A percentile compares a stretch with the other conserved stretches of the same genome.
These are phyloP conservation scores for Rostratula benghalensis DNA, from an alignment of 2,113 vertebrate species.

Conservation along the genomic window DNA sequence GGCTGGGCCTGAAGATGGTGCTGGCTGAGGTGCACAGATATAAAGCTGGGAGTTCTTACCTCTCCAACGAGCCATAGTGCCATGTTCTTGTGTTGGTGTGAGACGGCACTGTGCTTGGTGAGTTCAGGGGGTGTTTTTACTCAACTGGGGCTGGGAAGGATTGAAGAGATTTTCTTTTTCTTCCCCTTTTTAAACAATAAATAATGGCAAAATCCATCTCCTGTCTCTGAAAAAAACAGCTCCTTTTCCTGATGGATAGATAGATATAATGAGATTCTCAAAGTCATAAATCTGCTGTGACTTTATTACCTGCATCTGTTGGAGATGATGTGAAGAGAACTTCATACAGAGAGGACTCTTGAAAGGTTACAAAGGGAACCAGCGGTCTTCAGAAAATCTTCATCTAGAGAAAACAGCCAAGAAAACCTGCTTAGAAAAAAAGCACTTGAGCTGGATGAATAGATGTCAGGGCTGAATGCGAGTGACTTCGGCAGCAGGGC, in stretches of 20 bases:
- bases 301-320: conserved; percentile 35
- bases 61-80: neutral
- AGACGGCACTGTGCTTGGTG: neutral
- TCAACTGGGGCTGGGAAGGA: neutral
- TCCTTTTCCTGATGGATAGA: conserved; percentile 33
- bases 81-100: neutral
- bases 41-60: neutral
- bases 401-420: conserved; percentile 25
- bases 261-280: conserved; percentile 49
- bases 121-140: conserved; percentile 20
- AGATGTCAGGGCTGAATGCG: neutral
- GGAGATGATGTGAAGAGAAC: conserved; percentile 38
- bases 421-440: neutral
- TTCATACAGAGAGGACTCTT: conserved; percentile 40
- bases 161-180: neutral
- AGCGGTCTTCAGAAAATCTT: conserved; percentile 28
- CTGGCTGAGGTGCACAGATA: neutral
- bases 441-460: neutral
- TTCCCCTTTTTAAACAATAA: conserved; percentile 43
- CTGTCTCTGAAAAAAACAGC: neutral
- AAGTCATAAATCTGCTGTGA: neutral
- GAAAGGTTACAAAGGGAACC: conserved; percentile 44
- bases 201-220: neutral
- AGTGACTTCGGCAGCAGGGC: accelerated
- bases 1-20: neutral